These are phyloP conservation scores for Epizoanthus fatuus DNA, from an alignment of 92 coral and sea anemone genomes.

Conservation along the genomic window DNA sequence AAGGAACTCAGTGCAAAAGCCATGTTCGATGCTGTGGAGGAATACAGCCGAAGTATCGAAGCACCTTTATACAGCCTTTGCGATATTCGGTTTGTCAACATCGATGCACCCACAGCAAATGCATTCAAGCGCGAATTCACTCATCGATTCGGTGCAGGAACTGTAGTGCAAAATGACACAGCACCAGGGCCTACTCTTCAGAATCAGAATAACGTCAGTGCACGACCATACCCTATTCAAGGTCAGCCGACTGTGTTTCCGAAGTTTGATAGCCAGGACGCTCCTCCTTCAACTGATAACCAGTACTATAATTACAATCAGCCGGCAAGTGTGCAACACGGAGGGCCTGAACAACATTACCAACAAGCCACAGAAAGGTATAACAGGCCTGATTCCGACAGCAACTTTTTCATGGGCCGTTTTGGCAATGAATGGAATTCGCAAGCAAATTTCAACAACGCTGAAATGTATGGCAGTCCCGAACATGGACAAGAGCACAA, in stretches of 20 bases:
- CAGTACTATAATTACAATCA: conserved; percentile 6
- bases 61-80: conserved; percentile 2
- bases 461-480: too few species aligned
- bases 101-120: conserved; percentile 63
- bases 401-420: too few species aligned
- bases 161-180: not conserved
- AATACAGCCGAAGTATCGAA: conserved; percentile 30
- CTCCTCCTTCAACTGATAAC: not conserved
- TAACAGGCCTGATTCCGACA: too few species aligned
- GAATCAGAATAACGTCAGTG: not conserved
- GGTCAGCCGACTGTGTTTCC: not conserved
- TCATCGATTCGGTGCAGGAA: conserved; percentile 47
- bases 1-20: conserved; percentile 72
- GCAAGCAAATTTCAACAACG: too few species aligned
- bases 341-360: not conserved
- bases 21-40: conserved; percentile 77
- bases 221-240: not conserved
- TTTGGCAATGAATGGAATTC: too few species aligned
- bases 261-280: not conserved
- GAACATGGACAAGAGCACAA: not conserved
- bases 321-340: not conserved
- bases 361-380: too few species aligned
- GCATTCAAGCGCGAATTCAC: conserved; percentile 74
- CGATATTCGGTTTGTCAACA: conserved; percentile 81
- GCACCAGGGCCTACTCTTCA: not conserved